phyloP scores from a whole-genome alignment of 2,888 invertebrate genomes.

The Crossocerus cetratus region DNA sequence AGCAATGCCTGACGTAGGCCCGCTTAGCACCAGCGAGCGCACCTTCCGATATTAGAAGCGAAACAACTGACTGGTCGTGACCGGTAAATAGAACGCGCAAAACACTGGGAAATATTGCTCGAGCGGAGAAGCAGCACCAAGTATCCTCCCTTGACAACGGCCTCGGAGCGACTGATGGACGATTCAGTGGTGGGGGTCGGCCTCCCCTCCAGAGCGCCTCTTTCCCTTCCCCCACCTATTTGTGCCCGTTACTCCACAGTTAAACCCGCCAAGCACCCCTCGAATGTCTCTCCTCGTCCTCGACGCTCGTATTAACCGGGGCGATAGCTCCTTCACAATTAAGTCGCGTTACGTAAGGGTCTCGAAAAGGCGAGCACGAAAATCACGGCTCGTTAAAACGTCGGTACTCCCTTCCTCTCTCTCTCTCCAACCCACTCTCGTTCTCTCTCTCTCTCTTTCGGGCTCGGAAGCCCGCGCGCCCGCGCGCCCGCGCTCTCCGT shows the following conservation, averaged over 20 bases:
- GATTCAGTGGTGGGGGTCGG: slow-evolving; percentile 66
- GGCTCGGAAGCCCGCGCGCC: not conserved
- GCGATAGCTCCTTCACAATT: slow-evolving; percentile 77
- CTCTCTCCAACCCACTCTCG: slow-evolving; percentile 13
- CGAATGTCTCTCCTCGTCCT: slow-evolving; percentile 59
- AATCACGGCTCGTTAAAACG: slow-evolving; percentile 68
- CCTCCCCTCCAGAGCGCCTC: slow-evolving; percentile 45
- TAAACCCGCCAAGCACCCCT: slow-evolving; percentile 64
- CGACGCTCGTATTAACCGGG: slow-evolving; percentile 73
- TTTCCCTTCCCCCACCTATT: slow-evolving; percentile 37
- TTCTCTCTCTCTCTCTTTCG: slow-evolving; percentile 16
- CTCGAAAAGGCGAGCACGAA: slow-evolving; percentile 71
- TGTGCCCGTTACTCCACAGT: slow-evolving; percentile 54
- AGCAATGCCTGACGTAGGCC: slow-evolving; percentile 6
- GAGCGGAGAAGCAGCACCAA: slow-evolving; percentile 21
- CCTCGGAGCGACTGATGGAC: slow-evolving; percentile 73
- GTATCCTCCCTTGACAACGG: slow-evolving; percentile 61
- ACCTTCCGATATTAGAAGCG: slow-evolving; percentile 12
- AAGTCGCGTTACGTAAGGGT: slow-evolving; percentile 75
- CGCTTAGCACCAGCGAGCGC: not conserved
- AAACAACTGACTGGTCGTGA: slow-evolving; percentile 11
- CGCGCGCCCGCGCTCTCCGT: not conserved
- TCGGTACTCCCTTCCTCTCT: slow-evolving; percentile 42
- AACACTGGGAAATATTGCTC: slow-evolving; percentile 21
- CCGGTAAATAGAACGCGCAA: slow-evolving; percentile 21